A percentile compares a stretch with the other conserved stretches of the same genome.
Evolutionary conservation across 2,888 invertebrate species (phyloP).

Genomic region (Idaea biselata): DNA sequence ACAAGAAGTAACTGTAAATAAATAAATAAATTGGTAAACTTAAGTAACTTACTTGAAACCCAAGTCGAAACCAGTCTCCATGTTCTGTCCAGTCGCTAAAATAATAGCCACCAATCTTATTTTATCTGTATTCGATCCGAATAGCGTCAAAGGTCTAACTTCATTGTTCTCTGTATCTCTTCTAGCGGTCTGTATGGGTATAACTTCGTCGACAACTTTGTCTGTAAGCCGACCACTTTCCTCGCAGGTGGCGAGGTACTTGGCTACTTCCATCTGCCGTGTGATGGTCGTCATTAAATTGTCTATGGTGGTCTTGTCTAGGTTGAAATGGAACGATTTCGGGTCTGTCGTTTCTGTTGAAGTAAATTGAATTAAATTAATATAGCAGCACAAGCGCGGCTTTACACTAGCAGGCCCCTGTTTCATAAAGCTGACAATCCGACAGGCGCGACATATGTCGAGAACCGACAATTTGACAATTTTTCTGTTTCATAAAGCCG

Average conservation of each 20-base stretch:
- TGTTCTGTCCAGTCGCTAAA: constrained; percentile 83
- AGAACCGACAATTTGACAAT: no score
- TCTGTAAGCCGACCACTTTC: constrained; percentile 69
- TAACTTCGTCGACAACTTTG: constrained; percentile 56
- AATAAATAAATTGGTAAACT: no score
- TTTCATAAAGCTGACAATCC: no score
- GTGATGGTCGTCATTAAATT: constrained; percentile 89
- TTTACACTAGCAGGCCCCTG: no score
- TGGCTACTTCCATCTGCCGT: constrained; percentile 90
- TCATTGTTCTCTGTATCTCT: constrained; percentile 43
- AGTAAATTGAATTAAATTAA: background rate
- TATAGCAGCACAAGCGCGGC: background rate
- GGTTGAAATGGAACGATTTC: constrained; percentile 84
- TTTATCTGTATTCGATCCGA: constrained; percentile 85
- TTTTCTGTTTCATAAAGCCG: no score
- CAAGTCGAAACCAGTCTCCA: constrained; percentile 86
- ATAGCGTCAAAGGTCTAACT: constrained; percentile 83
- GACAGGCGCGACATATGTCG: no score
- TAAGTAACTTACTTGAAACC: constrained; percentile 82
- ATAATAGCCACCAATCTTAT: constrained; percentile 85
- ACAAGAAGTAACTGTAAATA: no score
- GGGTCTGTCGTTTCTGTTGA: constrained; percentile 66
- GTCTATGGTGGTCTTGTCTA: constrained; percentile 86
- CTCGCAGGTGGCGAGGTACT: constrained; percentile 85
- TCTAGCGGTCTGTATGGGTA: constrained; percentile 46